Evolutionary conservation across 2,797 vertebrate genomes (phyloP).

Genomic region (Channa striata): DNA sequence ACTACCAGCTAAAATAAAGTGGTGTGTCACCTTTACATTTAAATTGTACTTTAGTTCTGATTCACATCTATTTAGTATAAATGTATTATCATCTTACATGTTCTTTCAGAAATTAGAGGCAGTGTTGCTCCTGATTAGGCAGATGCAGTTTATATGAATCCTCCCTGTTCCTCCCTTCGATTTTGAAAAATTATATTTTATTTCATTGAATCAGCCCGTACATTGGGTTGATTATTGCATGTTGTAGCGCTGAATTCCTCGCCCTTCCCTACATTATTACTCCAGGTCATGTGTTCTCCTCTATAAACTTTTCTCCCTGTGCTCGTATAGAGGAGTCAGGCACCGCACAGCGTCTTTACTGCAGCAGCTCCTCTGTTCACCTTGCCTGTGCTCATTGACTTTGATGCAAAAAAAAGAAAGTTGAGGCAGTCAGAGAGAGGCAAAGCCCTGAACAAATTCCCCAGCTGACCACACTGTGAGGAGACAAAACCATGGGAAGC

Average conservation of each 20-base stretch:
- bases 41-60: too few relatives aligned
- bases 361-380: constrained; percentile 45
- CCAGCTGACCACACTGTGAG: constrained; percentile 25
- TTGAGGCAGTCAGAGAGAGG: constrained; percentile 29
- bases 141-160: constrained; percentile 18
- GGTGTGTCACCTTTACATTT: too few relatives aligned
- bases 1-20: too few relatives aligned
- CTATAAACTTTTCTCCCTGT: constrained; percentile 17
- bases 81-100: not conserved
- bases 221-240: constrained; percentile 32
- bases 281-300: constrained; percentile 12
- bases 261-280: constrained; percentile 14
- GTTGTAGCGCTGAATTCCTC: constrained; percentile 10
- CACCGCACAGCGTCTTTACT: constrained; percentile 24
- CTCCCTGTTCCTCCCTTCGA: constrained; percentile 25
- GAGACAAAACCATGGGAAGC: constrained; percentile 33
- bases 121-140: constrained; percentile 33
- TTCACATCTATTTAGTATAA: too few relatives aligned
- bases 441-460: constrained; percentile 22
- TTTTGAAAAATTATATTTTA: constrained; percentile 37
- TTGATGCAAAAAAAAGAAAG: constrained; percentile 37
- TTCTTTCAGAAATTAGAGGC: constrained; percentile 7
- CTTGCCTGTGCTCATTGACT: constrained; percentile 46
- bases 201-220: constrained; percentile 39
- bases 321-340: constrained; percentile 14